Evolutionary conservation across 2,113 vertebrate genomes (phyloP).

Genomic region (Saccopteryx leptura): DNA sequence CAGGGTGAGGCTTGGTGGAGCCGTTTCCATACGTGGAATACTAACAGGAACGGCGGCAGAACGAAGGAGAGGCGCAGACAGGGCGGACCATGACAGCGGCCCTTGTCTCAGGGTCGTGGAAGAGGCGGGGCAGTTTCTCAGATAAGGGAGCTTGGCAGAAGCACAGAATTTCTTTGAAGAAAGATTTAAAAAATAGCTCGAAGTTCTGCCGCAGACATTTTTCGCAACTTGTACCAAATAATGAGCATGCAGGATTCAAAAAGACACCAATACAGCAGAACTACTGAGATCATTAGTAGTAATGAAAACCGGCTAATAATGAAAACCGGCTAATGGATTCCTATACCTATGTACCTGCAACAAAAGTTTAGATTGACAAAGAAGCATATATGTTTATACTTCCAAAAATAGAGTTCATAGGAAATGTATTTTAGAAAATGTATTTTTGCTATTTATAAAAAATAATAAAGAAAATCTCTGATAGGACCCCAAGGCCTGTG

Average conservation of each 20-base stretch:
- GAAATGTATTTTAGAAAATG: background rate
- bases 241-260: background rate
- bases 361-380: background rate
- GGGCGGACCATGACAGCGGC: background rate
- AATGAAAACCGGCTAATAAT: background rate
- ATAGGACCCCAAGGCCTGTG: background rate
- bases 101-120: background rate
- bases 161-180: background rate
- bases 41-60: background rate
- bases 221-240: background rate
- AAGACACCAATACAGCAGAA: background rate
- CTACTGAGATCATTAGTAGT: background rate
- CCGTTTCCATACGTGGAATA: slow-evolving; percentile 37
- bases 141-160: background rate
- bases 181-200: background rate
- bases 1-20: slow-evolving; percentile 53
- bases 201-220: background rate
- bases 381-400: background rate
- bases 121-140: background rate
- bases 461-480: background rate
- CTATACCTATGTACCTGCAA: background rate
- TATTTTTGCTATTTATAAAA: background rate
- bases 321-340: background rate
- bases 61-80: background rate
- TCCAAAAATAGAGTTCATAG: background rate